phyloP scores from a whole-genome alignment of 2,797 vertebrate genomes.

The Rhinophrynus dorsalis region DNA sequence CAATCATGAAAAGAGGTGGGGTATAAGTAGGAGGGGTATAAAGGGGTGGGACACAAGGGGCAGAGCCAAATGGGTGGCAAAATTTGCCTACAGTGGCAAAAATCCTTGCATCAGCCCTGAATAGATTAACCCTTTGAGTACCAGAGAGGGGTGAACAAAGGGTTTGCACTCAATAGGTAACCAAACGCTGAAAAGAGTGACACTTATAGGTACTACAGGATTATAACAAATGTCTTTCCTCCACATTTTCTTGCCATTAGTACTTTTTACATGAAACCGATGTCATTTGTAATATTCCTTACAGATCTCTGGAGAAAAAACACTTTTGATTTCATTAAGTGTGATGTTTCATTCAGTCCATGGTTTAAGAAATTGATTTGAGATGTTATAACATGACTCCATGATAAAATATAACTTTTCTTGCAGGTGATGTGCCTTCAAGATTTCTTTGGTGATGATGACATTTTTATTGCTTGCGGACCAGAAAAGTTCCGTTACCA shows the following conservation, averaged over 20 bases:
- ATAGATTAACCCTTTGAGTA: too few relatives aligned
- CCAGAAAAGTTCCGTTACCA: constrained; percentile 98
- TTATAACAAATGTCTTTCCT: constrained; percentile 49
- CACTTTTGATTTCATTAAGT: constrained; percentile 58
- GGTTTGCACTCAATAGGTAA: too few relatives aligned
- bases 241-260: constrained; percentile 45
- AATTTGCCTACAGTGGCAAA: too few relatives aligned
- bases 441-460: constrained; percentile 96
- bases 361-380: constrained; percentile 9
- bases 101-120: too few relatives aligned
- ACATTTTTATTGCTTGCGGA: constrained; percentile 97
- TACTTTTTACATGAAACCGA: constrained; percentile 59
- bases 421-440: constrained; percentile 90
- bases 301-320: constrained; percentile 50
- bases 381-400: not conserved
- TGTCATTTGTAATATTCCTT: constrained; percentile 51
- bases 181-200: constrained; percentile 54
- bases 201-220: constrained; percentile 45
- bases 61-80: too few relatives aligned
- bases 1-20: too few relatives aligned
- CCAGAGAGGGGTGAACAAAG: too few relatives aligned
- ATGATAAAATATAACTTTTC: constrained; percentile 55
- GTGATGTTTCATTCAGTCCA: constrained; percentile 53
- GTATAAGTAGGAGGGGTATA: too few relatives aligned
- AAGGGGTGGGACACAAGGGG: too few relatives aligned